Conservation (phyloP, 2,797 vertebrate genomes). For the Peromyscus aztecus region DNA sequence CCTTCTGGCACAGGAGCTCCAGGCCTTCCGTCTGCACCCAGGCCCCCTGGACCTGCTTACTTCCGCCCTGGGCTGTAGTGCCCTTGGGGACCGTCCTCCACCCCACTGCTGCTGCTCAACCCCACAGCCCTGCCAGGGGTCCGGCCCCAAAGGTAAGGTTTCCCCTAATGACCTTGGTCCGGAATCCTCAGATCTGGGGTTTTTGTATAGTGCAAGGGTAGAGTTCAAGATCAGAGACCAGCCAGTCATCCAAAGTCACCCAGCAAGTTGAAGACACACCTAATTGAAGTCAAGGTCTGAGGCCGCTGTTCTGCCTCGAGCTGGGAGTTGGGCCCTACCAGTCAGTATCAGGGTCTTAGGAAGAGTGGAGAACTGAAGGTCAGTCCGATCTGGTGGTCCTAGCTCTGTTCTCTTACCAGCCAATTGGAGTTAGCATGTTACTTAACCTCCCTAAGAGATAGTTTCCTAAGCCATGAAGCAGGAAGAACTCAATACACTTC, state of each 20-base stretch:
- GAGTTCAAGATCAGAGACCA: neutral
- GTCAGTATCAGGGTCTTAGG: neutral
- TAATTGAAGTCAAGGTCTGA: neutral
- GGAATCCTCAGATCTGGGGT: neutral
- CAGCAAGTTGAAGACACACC: neutral
- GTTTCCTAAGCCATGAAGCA: neutral
- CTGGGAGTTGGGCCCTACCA: neutral
- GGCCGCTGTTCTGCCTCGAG: neutral
- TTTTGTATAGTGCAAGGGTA: neutral
- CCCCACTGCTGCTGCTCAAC: slow-evolving; percentile 83
- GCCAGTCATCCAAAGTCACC: neutral
- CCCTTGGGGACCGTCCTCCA: slow-evolving; percentile 87
- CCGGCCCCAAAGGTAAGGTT: slow-evolving; percentile 78
- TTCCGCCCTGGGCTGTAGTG: slow-evolving; percentile 85
- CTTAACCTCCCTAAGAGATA: neutral
- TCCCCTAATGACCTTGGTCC: neutral
- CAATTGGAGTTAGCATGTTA: neutral
- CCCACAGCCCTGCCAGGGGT: slow-evolving; percentile 73
- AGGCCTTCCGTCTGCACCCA: slow-evolving; percentile 95
- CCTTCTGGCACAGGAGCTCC: slow-evolving; percentile 95
- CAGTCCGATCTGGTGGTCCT: neutral
- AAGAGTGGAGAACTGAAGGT: neutral
- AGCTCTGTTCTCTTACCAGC: neutral
- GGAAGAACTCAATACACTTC: neutral
- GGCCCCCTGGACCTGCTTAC: slow-evolving; percentile 93